Conservation (phyloP, 2,888 invertebrate species). For the Philereme transversata region DNA sequence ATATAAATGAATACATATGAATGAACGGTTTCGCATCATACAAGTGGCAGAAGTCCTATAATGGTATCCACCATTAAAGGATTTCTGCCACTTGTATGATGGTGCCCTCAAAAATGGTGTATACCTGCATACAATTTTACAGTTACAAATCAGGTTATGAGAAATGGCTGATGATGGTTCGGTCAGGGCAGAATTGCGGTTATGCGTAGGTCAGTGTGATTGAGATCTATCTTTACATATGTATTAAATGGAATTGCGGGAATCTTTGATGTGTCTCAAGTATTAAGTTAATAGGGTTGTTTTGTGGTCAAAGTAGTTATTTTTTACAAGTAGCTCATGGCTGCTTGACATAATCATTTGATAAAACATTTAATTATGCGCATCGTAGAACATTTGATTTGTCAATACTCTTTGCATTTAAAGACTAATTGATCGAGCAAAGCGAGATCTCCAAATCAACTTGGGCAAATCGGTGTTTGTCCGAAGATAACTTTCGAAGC, state of each 20-base stretch:
- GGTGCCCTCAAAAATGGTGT: no score
- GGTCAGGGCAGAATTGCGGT: slow-evolving; percentile 78
- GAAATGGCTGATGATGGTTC: slow-evolving; percentile 32
- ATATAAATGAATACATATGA: no score
- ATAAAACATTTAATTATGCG: no score
- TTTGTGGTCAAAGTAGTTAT: neutral
- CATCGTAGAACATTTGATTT: no score
- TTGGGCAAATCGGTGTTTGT: no score
- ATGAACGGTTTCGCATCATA: no score
- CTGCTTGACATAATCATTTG: neutral
- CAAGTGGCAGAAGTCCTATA: no score
- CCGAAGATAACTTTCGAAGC: no score
- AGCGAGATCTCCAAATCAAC: no score
- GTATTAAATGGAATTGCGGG: slow-evolving; percentile 17
- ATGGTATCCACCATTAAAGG: no score
- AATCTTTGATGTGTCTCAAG: neutral
- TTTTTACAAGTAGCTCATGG: neutral
- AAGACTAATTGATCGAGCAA: neutral
- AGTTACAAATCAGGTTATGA: neutral
- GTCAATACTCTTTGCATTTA: neutral
- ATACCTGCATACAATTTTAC: neutral
- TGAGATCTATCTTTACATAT: slow-evolving; percentile 14
- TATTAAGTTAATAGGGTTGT: slow-evolving; percentile 4
- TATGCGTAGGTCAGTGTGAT: slow-evolving; percentile 63
- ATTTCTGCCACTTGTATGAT: no score